Base-by-base conservation (phyloP, 2,888 invertebrate genomes). In the Ormyrus nitidulus region DNA sequence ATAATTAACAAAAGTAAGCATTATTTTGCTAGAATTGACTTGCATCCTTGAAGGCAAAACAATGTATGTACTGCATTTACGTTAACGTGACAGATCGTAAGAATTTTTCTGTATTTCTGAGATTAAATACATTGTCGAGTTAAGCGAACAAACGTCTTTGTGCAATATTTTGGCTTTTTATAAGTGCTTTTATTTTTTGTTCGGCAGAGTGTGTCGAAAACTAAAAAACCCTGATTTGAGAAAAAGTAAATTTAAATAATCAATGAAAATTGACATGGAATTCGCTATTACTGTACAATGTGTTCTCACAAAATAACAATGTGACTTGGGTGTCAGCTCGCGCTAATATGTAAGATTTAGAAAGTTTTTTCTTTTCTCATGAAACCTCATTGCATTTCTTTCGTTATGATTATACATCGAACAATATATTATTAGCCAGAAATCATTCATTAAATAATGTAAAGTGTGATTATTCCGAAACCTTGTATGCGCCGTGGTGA, bases 121-220 rank as follows among this genome's bases (percentile, higher is more conserved):
- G 73, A 75, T 80, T 76, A 66, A 11, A 59, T 46, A 44, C 5
- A 19, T 54, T 68, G 48, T 71, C 65, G 70, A 78, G 74, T 77
- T 81, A 77, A 78, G 66, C 77, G 81, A 78, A 78, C 81, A 81
- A 78, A 58, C 70, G 51, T 66, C 34, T 46, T 72, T 69, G 80
- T 80, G 80, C 80, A 80, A 80, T 80, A 77, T 73, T 58, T 80
- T 64, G 69, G 69, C 59, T 77, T 73, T 77, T 79, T 56, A 48
- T 49, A 69, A 51, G 59, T 56, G 58, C 61, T 74, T 79, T 69
- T 75, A 70, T 13, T 66, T 79, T 70, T 58, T 44, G 13, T 66
- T 71, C 68, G 56, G n/a, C 56, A 68, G 61, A 68, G 49, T 79
- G 61, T 75, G 65, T 58, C 71, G 54, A 75, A 53, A 34, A 69